Evolutionary conservation across 2,113 vertebrate species (phyloP), one percentile per base, ranked within the genome.

Genomic region (Candoia aspera): DNA sequence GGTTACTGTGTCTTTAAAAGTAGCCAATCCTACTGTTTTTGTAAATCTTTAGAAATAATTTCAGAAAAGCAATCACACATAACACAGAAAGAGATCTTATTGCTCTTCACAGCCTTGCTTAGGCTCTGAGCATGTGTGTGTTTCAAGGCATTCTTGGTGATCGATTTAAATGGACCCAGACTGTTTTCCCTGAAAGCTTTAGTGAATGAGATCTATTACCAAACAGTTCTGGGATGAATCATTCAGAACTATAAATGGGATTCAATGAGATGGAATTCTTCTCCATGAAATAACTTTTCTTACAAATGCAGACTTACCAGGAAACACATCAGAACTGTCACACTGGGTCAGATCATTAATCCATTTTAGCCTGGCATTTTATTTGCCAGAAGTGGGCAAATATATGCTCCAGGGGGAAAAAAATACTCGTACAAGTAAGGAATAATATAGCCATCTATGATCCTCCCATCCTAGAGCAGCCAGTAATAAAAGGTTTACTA

Each of bases 121-220:
- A 90, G 64, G 0, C 37, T 92, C 94, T 93, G 1, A 92, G 95
- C 91, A 54, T 92, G 57, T 93, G 0, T 92, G 96, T 94, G 2
- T 93, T 60, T 94, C 88, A 93, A 93, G 58, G 62, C 89, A 42
- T 95, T 97, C 89, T 94, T 1, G 92, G 42, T 84, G 88, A 93
- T 88, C 86, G 6, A 91, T 95, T 95, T 93, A 95, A 93, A 84
- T 92, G 64, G 95, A 95, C 92, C 54, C 95, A 94, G 93, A 93
- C 83, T 94, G 68, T 88, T 96, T 87, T 93, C 84, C 93, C 94
- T 95, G 93, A 96, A 95, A 95, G 96, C 83, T 60, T 96, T 94
- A 79, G 91, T 91, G n/a, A 92, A 3, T 90, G 53, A 90, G 13
- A n/a, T 10, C 59, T 90, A 86, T 90, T 91, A 92, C 91, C 55